Base-by-base conservation (phyloP, 2,113 vertebrate species). In the Artemisiospiza belli region DNA sequence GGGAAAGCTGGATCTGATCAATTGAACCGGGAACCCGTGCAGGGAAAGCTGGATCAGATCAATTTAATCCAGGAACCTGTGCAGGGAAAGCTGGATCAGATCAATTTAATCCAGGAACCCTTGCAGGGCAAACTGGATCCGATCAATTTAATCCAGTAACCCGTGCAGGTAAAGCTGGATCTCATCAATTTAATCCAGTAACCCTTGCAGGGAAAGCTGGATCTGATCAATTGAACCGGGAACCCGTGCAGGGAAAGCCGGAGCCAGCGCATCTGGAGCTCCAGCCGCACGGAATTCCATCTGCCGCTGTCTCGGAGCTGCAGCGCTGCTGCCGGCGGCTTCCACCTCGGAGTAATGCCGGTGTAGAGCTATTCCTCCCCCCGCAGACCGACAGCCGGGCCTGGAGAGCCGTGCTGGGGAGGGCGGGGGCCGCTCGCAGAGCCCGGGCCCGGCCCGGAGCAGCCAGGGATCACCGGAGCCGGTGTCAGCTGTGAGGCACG, bases 401-500 rank as follows among this genome's bases (percentile, higher is more conserved):
- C 62, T 21, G 90, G 41, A 58, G 59, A 90, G 77, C 70, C 15
- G 21, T 1, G 37, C 9, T 2, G 73, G 72, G 83, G 63, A 66
- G 28, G 69, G 41, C 41, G 41, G 30, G 3, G 41, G 59, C 7
- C 82, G n/a, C 69, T 74, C 28, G 6, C 92, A 61, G 58, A 51
- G 6, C 86, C 68, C 74, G 22, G 59, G 69, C 62, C 55, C 51
- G 66, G 73, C 68, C 46, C 77, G n/a, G 91, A 88, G 39, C 15
- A 41, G 58, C 69, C 81, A 64, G 82, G 41, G 41, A 43, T 93
- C 94, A 96, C 66, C 70, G 91, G 96, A 92, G 92, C 93, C 23
- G 61, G 95, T 59, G 96, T 77, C 97, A 97, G 97, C 97, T 98
- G 97, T 57, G 89, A 97, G 85, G 96, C 97, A 97, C 89, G 19